Evolutionary conservation across 2,113 vertebrate genomes (phyloP), one percentile per base, ranked within the genome.

Genomic region (Xerus inauris): DNA sequence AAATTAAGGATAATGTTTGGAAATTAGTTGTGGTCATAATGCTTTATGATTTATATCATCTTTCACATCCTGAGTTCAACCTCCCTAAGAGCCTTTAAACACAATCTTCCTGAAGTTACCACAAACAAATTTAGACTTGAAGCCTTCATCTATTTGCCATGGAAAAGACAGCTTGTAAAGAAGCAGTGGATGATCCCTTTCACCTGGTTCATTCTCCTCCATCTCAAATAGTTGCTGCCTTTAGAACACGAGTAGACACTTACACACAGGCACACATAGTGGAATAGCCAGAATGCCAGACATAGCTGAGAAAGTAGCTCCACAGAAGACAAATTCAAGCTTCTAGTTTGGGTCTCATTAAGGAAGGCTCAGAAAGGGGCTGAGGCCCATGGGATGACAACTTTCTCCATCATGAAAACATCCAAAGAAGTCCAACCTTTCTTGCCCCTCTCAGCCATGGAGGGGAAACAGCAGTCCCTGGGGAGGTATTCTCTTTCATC

Each of bases 251-350:
- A 24, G 4, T 0, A 0, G 1, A 64, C 6, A 10, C 16, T 45
- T 0, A 69, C 0, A 1, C n/a, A n/a, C 57, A 17, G 0, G 5
- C 32, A 38, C 6, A 11, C 5, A 4, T 0, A 5, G 38, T 3
- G 8, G 26, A 62, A 14, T 8, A 65, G 14, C 24, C 54, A 57
- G 19, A 9, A 6, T 59, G 14, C 24, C 54, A 57, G 19, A 9
- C 51, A 67, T 3, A 62, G 11, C 35, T 13, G 35, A 94, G 69
- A 87, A 80, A 75, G 42, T 3, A 62, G 20, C 10, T 28, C 64
- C 54, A 75, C 54, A 67, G 87, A 92, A 51, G 47, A 45, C 19
- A 49, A 91, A 93, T 38, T 22, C 67, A 86, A 71, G 47, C 26
- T 28, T 76, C 83, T 30, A 35, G 7, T 65, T 59, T 19, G 20